Evolutionary conservation across 2,888 invertebrate species (phyloP).

Genomic region (Mamestra brassicae): DNA sequence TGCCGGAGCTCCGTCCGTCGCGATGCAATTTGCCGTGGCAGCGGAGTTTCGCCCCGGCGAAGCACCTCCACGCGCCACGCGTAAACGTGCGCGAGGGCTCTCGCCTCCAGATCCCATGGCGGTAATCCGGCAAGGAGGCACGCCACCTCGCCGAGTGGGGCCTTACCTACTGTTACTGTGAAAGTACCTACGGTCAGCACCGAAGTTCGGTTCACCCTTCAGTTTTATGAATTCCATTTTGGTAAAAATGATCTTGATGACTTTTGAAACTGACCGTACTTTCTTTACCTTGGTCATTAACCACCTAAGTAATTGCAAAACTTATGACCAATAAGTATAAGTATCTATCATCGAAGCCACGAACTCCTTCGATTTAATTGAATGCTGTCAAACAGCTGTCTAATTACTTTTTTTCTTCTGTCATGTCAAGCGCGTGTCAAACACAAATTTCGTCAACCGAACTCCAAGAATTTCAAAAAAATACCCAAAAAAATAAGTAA

Average conservation of each 20-base stretch:
- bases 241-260: too few relatives aligned
- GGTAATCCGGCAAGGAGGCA: too few relatives aligned
- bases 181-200: neutral
- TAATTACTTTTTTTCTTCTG: neutral
- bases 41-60: too few relatives aligned
- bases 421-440: slow-evolving; percentile 29
- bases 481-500: slow-evolving; percentile 31
- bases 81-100: too few relatives aligned
- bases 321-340: neutral
- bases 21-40: too few relatives aligned
- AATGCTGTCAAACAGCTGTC: neutral
- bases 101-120: too few relatives aligned
- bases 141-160: too few relatives aligned
- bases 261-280: neutral
- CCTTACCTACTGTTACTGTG: neutral
- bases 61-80: too few relatives aligned
- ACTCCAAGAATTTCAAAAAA: slow-evolving; percentile 7
- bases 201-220: neutral
- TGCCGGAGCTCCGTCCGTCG: too few relatives aligned
- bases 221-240: neutral
- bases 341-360: neutral
- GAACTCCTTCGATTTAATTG: slow-evolving; percentile 4
- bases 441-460: slow-evolving; percentile 11
- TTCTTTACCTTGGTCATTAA: neutral
- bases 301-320: neutral